These are phyloP conservation scores for Ceratina calcarata DNA, from an alignment of 1,140 invertebrate genomes.

Conservation along the genomic window DNA sequence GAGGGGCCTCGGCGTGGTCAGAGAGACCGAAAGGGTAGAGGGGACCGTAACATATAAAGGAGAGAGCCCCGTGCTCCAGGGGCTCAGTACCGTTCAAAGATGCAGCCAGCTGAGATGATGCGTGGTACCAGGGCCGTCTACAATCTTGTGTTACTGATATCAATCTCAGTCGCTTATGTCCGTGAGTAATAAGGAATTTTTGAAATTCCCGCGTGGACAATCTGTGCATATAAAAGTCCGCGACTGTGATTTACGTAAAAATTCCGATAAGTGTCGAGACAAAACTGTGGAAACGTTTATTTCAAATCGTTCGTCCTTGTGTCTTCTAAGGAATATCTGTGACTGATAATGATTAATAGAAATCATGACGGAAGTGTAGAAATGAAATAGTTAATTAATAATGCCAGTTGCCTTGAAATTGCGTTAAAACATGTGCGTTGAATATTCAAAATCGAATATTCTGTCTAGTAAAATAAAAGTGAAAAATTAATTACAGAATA, in stretches of 20 bases:
- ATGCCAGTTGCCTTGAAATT: not conserved
- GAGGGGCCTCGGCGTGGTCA: slow-evolving; percentile 66
- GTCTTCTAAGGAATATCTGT: not conserved
- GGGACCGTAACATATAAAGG: slow-evolving; percentile 74
- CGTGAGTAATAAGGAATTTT: slow-evolving; percentile 72
- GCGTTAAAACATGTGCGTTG: not conserved
- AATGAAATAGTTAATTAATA: not conserved
- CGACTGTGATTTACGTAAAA: not conserved
- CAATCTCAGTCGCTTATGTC: slow-evolving; percentile 63
- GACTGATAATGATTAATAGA: not conserved
- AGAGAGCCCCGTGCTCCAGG: slow-evolving; percentile 74
- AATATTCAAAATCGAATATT: not conserved
- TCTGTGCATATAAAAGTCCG: not conserved
- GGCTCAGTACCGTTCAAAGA: slow-evolving; percentile 78
- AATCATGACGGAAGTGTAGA: no score
- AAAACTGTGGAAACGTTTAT: slow-evolving; percentile 3
- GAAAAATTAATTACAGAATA: no score
- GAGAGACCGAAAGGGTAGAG: slow-evolving; percentile 50
- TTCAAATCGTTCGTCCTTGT: slow-evolving; percentile 1
- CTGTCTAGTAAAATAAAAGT: not conserved
- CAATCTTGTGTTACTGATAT: slow-evolving; percentile 62
- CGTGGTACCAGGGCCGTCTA: slow-evolving; percentile 60
- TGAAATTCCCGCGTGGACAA: slow-evolving; percentile 49
- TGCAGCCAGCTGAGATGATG: slow-evolving; percentile 75
- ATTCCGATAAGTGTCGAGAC: no score